Base-by-base conservation (phyloP, 1,140 invertebrate genomes). In the Drosophila seguyi region DNA sequence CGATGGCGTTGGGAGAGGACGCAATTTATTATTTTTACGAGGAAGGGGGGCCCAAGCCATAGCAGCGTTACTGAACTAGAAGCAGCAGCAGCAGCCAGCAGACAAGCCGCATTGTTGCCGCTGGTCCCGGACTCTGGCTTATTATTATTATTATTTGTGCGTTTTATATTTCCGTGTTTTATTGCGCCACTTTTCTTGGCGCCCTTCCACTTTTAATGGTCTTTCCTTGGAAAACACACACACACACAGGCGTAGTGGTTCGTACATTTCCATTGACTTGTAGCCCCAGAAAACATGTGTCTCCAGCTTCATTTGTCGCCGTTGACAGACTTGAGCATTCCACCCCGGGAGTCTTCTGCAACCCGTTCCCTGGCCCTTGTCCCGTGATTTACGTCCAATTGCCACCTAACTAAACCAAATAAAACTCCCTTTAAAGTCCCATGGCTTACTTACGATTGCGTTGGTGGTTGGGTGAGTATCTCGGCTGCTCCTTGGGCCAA, bases 151-250 rank as follows among this genome's bases (percentile, higher is more conserved):
- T 84, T 87, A 87, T 87, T 87, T 88, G 81, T 88, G 84, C 84
- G 84, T 90, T 90, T 88, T 90, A 88, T 88, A 90, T 88, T 88
- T 88, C 84, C 84, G 84, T 88, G 78, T 90, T 88, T 90, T 88
- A 88, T 88, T 88, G 85, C 84, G 74, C 77, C 85, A 85, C 79
- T 87, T 83, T 76, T 83, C 75, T 67, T 82, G 61, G 27, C 47
- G 48, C 38, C 61, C 44, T 52, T 50, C 73, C 63, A 36, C 44
- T 58, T 52, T 29, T 52, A n/a, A 39, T 41, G 61, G 22, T 58
- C 22, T 27, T 36, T 36, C 44, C 57, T 22, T 44, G 27, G 52
- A 38, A 41, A 39, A 55, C 56, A 52, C 29, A 73, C 41, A 25
- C 36, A 50, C 27, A 55, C 56, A 44, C 31, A 16, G 14, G 14